phyloP scores from a whole-genome alignment of 2,797 vertebrate genomes.

The Smutsia temminckii region DNA sequence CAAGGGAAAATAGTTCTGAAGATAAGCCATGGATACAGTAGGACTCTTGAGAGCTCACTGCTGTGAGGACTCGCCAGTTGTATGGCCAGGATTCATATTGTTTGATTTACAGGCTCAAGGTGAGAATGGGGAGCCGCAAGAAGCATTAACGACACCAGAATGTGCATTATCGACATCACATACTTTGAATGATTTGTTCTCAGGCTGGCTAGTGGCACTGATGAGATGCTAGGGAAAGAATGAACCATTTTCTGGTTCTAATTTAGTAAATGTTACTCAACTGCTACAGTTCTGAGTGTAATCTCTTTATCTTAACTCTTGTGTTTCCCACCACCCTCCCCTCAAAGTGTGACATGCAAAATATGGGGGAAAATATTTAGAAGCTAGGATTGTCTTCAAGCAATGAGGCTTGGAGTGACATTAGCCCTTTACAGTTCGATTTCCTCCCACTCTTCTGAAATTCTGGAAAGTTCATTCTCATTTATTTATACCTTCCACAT shows the following conservation, averaged over 20 bases:
- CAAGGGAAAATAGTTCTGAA: too few species aligned
- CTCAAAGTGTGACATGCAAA: background rate
- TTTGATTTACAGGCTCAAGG: background rate
- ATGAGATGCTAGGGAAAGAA: background rate
- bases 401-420: background rate
- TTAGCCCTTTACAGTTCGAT: background rate
- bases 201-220: too few species aligned
- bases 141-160: background rate
- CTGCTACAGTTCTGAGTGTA: background rate
- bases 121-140: background rate
- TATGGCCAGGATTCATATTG: fast-evolving
- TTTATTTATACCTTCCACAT: background rate
- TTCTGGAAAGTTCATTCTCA: background rate
- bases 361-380: background rate
- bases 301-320: background rate
- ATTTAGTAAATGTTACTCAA: background rate
- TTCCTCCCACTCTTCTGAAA: background rate
- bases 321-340: background rate
- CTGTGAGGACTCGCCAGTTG: background rate
- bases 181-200: background rate
- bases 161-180: background rate
- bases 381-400: background rate
- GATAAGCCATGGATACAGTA: background rate
- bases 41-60: fast-evolving
- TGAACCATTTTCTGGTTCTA: background rate